Evolutionary conservation across 2,113 vertebrate genomes (phyloP), one percentile per base, ranked within the genome.

Genomic region (Sapayoa aenigma): DNA sequence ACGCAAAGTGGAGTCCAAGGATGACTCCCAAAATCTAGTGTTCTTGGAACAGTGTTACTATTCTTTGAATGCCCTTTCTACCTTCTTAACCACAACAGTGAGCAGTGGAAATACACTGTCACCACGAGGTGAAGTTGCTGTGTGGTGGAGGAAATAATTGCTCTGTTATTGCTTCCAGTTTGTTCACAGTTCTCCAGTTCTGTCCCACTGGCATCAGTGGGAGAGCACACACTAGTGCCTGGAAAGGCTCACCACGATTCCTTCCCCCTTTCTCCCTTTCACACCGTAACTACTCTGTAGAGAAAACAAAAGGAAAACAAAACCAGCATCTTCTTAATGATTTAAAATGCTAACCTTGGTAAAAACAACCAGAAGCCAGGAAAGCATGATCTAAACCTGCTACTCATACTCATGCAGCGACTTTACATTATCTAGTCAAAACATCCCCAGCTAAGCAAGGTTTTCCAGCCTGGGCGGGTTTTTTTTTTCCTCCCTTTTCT

Each of bases 41-140:
- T 75, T 58, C 74, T 77, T 80, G 81, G 87, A 94, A 85, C 71
- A 76, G 3, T 19, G 42, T 93, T 44, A 35, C 11, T 76, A 46
- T 82, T 94, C 58, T 87, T 15, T n/a, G 68, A 89, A 77, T 94
- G 62, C 62, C 16, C 35, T 96, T 95, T 94, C 67, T 79, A 71
- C 71, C 49, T 88, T 39, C 0, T 7, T 83, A 80, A 63, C 20
- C 5, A 0, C 49, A 91, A 79, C 50, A 89, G 67, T 7, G 47
- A 92, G 72, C 53, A 47, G 65, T 93, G 93, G 82, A 96, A 94
- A 73, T 71, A 79, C 9, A 3, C 42, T 74, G 82, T 94, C 87
- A 50, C 42, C 42, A 35, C 13, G 65, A 93, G 55, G 35, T 88
- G 78, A 92, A 44, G 44, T 65, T 89, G 28, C 46, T 18, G 1